Base-by-base conservation (phyloP, 30 jellyfish, hydroid and myxozoan species). In the Cassiopea xamachana region DNA sequence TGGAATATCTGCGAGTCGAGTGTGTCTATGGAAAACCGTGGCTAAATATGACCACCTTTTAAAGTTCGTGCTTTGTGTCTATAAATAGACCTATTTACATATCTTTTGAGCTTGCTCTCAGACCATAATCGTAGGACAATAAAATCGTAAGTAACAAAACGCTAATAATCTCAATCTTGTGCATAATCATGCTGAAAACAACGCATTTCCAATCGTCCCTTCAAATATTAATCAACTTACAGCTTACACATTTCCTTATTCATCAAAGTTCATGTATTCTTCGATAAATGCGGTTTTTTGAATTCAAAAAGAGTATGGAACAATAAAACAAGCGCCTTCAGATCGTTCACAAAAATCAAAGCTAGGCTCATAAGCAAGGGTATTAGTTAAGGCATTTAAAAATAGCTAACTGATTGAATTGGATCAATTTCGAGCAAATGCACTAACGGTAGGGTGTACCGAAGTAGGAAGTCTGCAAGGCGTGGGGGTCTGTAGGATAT, bases 1-100 rank as follows among this genome's bases (percentile, higher is more conserved):
- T 43, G 27, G 80, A 71, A 71, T 10, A 18, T 71, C 80, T 14
- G 15, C 80, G 80, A 18, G 27, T 44, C 77, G 77, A 7, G 80
- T 39, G 80, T 19, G 80, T 71, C 80, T 71, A 1, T 71, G 55
- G 55, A 19, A 19, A 71, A 43, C 80, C 50, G 39, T 71, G 39
- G 80, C 80, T 19, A 71, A 6, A 43, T 71, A 18, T 71, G 80
- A 71, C 39, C 80, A 71, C 80, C 80, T 27, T 78, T 75, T 78
- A 39, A 58, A 2, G 82, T 48, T 8, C 81, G 73, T 16, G 47
- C 83, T 46, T 86, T 76, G 84, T 51, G 48, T 87, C 94, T 79
- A 58, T 60, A 87, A 75, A 87, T 87, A 87, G 94, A 67, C 48
- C 73, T 47, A 87, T 87, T 87, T 87, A 71, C 94, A 87, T 87